These are phyloP conservation scores for Octomys mimax DNA, from an alignment of 2,797 vertebrate species.

Conservation along the genomic window DNA sequence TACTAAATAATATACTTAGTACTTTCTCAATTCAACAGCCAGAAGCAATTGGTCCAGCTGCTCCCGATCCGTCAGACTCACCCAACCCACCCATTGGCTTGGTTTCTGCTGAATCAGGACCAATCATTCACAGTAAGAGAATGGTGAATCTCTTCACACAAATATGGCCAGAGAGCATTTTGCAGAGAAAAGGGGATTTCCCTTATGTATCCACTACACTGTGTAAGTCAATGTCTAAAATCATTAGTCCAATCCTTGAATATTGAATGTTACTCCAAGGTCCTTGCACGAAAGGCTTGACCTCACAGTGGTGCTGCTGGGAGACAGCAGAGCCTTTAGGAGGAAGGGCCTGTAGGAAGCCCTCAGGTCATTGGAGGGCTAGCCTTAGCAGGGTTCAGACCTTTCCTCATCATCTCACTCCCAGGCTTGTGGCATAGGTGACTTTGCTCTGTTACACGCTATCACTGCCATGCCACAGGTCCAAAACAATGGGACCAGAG, in stretches of 20 bases:
- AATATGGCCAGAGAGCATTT: background rate
- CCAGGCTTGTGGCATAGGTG: background rate
- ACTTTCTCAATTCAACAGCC: background rate
- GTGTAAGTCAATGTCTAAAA: background rate
- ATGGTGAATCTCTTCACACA: background rate
- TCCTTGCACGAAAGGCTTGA: background rate
- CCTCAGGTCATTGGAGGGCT: background rate
- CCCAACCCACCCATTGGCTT: background rate
- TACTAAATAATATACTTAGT: background rate
- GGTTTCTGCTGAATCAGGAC: background rate
- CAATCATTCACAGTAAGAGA: background rate
- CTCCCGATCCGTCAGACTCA: slow-evolving; percentile 17
- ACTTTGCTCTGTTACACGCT: background rate
- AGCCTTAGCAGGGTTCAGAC: background rate
- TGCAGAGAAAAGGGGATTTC: background rate
- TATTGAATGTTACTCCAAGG: background rate
- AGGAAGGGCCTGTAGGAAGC: background rate
- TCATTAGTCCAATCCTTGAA: background rate
- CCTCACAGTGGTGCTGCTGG: background rate
- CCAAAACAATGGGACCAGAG: background rate
- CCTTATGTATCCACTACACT: background rate
- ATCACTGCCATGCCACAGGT: background rate
- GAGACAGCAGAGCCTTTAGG: background rate
- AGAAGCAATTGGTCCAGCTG: background rate
- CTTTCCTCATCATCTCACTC: background rate